Percentiles rank a stretch among this genome's conserved stretches.
Evolutionary conservation across 2,797 vertebrate species (phyloP).

Genomic region (Coranthus polyacanthus): DNA sequence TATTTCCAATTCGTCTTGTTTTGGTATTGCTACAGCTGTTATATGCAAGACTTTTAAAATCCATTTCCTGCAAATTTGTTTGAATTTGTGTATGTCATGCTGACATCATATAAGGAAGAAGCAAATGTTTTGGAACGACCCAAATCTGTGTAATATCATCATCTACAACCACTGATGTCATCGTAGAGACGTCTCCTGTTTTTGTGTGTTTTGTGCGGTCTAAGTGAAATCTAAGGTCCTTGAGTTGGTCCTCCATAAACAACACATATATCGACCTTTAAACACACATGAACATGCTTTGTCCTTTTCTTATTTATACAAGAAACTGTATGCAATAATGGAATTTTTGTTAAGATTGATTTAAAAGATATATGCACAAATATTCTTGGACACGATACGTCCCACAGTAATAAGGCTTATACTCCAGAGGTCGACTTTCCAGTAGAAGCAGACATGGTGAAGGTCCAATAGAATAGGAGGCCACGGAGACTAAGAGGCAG

Average conservation of each 20-base stretch:
- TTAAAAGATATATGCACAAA: constrained; percentile 43
- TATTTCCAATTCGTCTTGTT: constrained; percentile 5
- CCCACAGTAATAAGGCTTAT: constrained; percentile 15
- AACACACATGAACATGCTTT: constrained; percentile 16
- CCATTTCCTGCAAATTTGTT: constrained; percentile 16
- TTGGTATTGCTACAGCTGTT: not conserved
- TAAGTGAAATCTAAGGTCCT: constrained; percentile 18
- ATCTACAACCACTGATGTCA: constrained; percentile 28
- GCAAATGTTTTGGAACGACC: constrained; percentile 17
- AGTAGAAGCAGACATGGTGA: constrained; percentile 45
- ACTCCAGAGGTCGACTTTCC: constrained; percentile 33
- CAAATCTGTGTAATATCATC: not conserved
- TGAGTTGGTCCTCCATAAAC: constrained; percentile 44
- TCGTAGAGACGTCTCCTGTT: constrained; percentile 28
- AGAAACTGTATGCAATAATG: constrained; percentile 42
- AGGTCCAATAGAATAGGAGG: constrained; percentile 50
- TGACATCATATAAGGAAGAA: constrained; percentile 8
- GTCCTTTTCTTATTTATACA: constrained; percentile 32
- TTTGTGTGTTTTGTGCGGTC: constrained; percentile 24
- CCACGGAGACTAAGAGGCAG: constrained; percentile 54
- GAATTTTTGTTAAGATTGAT: constrained; percentile 9
- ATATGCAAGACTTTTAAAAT: not conserved
- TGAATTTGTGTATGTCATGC: constrained; percentile 24
- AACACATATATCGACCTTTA: constrained; percentile 28
- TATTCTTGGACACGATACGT: constrained; percentile 25